Conservation (phyloP, 2,113 vertebrate species). For the Caloenas nicobarica region DNA sequence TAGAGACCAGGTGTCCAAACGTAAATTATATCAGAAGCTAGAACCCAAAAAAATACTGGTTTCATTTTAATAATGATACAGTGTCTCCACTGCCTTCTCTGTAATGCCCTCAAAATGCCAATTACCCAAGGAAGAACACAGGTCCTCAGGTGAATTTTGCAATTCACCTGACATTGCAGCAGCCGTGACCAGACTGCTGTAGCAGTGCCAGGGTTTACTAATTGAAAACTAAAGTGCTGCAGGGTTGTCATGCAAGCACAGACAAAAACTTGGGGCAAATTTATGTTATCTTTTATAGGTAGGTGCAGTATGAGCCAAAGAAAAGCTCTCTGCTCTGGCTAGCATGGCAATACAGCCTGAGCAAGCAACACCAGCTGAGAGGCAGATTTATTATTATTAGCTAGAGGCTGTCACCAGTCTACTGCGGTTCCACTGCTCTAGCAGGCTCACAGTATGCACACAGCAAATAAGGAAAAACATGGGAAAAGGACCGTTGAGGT, state of each 20-base stretch:
- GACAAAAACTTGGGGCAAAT: background rate
- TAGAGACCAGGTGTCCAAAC: background rate
- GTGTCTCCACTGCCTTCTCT: background rate
- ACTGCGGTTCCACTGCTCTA: background rate
- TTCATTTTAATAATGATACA: background rate
- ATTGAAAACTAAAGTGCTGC: background rate
- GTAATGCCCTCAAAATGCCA: background rate
- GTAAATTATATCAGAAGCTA: background rate
- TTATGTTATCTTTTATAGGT: background rate
- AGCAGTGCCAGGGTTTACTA: background rate
- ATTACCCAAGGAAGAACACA: background rate
- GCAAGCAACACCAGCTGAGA: rapidly evolving
- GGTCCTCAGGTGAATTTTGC: background rate
- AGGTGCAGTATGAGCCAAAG: background rate
- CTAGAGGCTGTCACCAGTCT: background rate
- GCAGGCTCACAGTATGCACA: background rate
- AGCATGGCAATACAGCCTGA: background rate
- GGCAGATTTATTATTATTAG: background rate
- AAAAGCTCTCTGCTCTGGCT: background rate
- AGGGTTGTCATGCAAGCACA: background rate
- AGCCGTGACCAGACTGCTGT: background rate
- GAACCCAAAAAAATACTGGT: background rate
- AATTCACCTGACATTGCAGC: background rate
- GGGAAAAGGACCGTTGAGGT: background rate
- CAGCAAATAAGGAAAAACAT: background rate